Percentiles rank a stretch among this genome's conserved stretches.
phyloP scores from a whole-genome alignment of 2,888 invertebrate genomes.

The Cephus pygmeus region DNA sequence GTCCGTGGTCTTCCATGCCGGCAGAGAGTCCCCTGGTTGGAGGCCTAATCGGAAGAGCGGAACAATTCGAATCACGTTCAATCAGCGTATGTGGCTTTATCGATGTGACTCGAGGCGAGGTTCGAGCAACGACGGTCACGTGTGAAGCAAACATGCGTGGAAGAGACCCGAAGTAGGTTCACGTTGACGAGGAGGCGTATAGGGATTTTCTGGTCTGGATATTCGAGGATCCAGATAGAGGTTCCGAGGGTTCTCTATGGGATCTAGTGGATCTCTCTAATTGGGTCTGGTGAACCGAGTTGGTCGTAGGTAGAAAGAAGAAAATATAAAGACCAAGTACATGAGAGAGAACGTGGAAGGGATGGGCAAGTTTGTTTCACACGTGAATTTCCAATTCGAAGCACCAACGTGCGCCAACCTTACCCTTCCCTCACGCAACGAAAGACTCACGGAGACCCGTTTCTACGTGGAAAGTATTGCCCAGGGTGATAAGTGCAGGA shows the following conservation, averaged over 20 bases:
- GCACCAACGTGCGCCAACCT: slow-evolving; percentile 25
- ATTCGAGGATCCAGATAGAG: neutral
- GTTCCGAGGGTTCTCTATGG: neutral
- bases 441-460: slow-evolving; percentile 23
- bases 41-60: slow-evolving; percentile 39
- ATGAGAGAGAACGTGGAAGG: slow-evolving; percentile 10
- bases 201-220: slow-evolving; percentile 2
- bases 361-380: slow-evolving; percentile 39
- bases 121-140: slow-evolving; percentile 19
- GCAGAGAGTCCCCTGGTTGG: slow-evolving; percentile 53
- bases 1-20: slow-evolving; percentile 60
- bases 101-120: slow-evolving; percentile 9
- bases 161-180: slow-evolving; percentile 29
- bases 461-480: slow-evolving; percentile 41
- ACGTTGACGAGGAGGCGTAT: slow-evolving; percentile 35
- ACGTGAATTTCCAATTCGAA: slow-evolving; percentile 39
- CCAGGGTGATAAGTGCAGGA: slow-evolving; percentile 24
- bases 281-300: too few species aligned
- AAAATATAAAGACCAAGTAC: slow-evolving; percentile 7
- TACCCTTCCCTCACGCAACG: slow-evolving; percentile 30
- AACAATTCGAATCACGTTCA: too few species aligned
- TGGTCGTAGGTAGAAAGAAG: slow-evolving; percentile 3
- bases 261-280: neutral
- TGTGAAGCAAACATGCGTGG: slow-evolving; percentile 36
- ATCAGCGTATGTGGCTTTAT: neutral